Evolutionary conservation across 2,113 vertebrate species (phyloP).

Genomic region (Notothenia rossii): DNA sequence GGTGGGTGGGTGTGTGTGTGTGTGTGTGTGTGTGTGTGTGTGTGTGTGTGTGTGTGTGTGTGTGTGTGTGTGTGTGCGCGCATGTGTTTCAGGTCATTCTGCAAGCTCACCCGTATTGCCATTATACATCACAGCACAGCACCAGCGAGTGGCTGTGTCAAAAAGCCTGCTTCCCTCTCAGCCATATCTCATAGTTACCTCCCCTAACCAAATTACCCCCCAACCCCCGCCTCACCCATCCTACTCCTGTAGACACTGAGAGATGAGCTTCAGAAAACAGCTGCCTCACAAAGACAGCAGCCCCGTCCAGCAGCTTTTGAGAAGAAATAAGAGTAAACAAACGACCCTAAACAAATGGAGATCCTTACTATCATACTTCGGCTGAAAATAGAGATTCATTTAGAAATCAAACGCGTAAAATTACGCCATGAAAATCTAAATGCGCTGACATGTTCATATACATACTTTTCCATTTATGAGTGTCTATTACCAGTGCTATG

Average conservation of each 20-base stretch:
- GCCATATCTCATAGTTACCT: constrained; percentile 87
- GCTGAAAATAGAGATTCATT: constrained; percentile 5
- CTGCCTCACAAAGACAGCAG: constrained; percentile 61
- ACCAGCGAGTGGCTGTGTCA: constrained; percentile 78
- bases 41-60: constrained; percentile 14
- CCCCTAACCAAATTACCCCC: constrained; percentile 84
- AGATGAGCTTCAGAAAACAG: constrained; percentile 67
- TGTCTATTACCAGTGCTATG: not conserved
- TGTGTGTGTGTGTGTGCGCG: constrained; percentile 25
- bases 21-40: not conserved
- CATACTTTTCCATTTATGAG: not conserved
- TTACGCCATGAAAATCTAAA: not conserved
- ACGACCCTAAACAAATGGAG: constrained; percentile 17
- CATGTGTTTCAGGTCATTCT: constrained; percentile 46
- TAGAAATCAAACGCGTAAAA: not conserved
- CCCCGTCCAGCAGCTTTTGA: constrained; percentile 48
- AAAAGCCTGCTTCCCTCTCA: constrained; percentile 74
- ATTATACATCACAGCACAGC: constrained; percentile 83
- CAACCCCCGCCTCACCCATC: constrained; percentile 51
- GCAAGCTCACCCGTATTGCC: constrained; percentile 76
- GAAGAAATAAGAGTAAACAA: constrained; percentile 54
- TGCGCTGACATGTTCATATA: not conserved
- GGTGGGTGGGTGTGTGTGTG: not conserved
- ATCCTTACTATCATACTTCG: constrained; percentile 17
- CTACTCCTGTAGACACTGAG: constrained; percentile 64